phyloP scores from a whole-genome alignment of 2,888 invertebrate species.

The Myopa testacea region DNA sequence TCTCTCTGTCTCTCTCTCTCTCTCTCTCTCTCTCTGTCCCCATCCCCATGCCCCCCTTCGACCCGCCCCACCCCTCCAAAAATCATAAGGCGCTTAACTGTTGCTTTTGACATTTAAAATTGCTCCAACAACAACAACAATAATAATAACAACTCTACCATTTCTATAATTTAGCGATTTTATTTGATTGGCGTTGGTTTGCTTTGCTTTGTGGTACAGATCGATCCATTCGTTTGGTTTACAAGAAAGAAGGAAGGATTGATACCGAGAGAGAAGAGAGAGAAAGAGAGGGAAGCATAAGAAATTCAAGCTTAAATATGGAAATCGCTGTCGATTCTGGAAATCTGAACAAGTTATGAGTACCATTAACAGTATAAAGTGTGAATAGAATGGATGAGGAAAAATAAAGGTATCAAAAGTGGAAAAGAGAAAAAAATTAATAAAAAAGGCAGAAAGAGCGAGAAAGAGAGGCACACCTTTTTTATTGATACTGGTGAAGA shows the following conservation, averaged over 20 bases:
- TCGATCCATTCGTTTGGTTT: too few species aligned
- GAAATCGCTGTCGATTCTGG: background rate
- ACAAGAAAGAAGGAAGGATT: too few species aligned
- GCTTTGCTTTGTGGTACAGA: background rate
- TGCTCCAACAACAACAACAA: background rate
- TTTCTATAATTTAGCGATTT: background rate
- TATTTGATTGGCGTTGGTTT: background rate
- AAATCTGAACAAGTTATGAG: background rate
- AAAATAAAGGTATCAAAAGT: background rate
- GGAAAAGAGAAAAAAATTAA: background rate
- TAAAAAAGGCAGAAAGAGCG: background rate
- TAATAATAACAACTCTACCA: background rate
- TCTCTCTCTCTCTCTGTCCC: background rate
- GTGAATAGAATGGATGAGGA: background rate
- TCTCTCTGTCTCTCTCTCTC: background rate
- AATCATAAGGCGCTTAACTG: background rate
- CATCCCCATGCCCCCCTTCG: too few species aligned
- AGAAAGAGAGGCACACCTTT: background rate
- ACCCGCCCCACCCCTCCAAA: too few species aligned
- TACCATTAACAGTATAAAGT: background rate
- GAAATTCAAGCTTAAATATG: background rate
- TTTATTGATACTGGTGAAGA: background rate
- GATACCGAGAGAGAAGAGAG: background rate
- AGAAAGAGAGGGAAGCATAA: background rate
- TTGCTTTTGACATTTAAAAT: constrained; percentile 2